phyloP scores from a whole-genome alignment of 53 echinoderm and acorn worm species.

The Crossaster papposus region DNA sequence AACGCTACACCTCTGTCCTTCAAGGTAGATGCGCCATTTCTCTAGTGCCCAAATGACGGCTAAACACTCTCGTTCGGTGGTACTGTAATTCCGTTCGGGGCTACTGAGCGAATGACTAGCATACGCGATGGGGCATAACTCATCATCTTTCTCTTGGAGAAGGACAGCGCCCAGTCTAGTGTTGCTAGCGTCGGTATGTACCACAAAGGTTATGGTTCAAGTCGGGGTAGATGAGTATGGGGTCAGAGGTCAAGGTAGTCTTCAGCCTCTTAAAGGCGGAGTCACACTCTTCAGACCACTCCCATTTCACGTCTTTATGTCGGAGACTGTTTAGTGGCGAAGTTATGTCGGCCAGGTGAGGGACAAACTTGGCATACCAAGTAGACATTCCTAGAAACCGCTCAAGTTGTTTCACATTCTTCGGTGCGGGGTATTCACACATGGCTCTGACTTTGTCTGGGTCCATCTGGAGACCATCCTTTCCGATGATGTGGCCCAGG shows the following conservation, averaged over 20 bases:
- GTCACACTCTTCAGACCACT: slow-evolving; percentile 11
- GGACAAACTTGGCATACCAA: slow-evolving; percentile 42
- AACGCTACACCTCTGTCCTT: slow-evolving; percentile 1
- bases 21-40: slow-evolving; percentile 43
- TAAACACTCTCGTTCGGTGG: neutral
- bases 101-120: neutral
- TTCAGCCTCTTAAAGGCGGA: too few relatives aligned
- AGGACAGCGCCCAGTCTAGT: too few relatives aligned
- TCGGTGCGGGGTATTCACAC: slow-evolving; percentile 36
- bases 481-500: slow-evolving; percentile 51
- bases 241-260: neutral
- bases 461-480: slow-evolving; percentile 12
- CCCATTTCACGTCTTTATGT: slow-evolving; percentile 39
- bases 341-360: slow-evolving; percentile 15
- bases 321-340: slow-evolving; percentile 39
- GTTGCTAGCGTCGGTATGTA: too few relatives aligned
- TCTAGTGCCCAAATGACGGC: slow-evolving; percentile 49
- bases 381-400: slow-evolving; percentile 42
- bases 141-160: too few relatives aligned
- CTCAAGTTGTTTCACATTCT: slow-evolving; percentile 22
- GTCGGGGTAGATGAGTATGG: slow-evolving; percentile 34
- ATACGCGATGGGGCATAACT: neutral
- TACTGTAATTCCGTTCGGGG: slow-evolving; percentile 21
- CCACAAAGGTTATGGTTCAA: neutral
- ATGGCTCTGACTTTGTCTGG: slow-evolving; percentile 29